Conservation (phyloP, 2,113 vertebrate genomes). For the Sarotherodon lohbergeri region DNA sequence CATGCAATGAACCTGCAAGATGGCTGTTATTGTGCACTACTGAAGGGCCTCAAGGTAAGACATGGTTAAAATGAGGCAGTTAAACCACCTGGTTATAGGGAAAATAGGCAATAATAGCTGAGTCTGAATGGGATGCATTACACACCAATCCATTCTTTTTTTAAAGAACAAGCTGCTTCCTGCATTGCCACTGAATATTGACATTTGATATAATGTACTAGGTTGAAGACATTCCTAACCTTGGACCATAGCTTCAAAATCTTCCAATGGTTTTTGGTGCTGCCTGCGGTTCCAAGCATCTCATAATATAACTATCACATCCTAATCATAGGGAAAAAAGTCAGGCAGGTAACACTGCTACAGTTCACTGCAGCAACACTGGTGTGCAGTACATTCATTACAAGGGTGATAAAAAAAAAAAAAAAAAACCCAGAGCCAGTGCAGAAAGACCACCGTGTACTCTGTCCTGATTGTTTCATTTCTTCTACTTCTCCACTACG, state of each 20-base stretch:
- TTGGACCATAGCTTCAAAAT: background rate
- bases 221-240: background rate
- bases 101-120: background rate
- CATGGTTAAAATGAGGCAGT: background rate
- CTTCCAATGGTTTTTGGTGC: background rate
- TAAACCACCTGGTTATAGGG: background rate
- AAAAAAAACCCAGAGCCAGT: conserved; percentile 3
- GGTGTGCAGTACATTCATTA: conserved; percentile 26
- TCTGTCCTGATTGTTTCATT: conserved; percentile 11
- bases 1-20: background rate
- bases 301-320: background rate
- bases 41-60: background rate
- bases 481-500: background rate
- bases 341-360: background rate
- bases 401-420: conserved; percentile 15
- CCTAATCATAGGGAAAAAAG: background rate
- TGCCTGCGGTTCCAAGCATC: background rate
- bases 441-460: background rate
- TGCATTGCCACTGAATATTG: background rate
- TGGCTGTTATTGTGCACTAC: background rate
- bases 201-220: background rate
- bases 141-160: background rate
- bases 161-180: background rate
- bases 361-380: background rate
- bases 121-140: background rate